Evolutionary conservation across 2,797 vertebrate species (phyloP).

Genomic region (Protosalanx chinensis): DNA sequence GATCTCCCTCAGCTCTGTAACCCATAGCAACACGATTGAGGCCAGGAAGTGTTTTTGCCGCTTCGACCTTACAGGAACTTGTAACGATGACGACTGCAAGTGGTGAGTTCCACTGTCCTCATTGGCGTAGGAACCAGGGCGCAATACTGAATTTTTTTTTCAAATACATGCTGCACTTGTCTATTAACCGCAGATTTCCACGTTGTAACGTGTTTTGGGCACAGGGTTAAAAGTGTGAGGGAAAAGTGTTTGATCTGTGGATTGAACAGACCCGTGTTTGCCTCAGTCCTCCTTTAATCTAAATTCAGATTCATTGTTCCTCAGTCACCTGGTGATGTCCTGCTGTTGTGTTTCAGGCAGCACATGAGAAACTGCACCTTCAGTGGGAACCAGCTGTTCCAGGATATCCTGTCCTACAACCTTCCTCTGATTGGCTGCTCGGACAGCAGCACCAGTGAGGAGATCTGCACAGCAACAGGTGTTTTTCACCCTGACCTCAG

Average conservation of each 20-base stretch:
- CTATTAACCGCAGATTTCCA: too few relatives aligned
- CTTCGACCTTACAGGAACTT: constrained; percentile 93
- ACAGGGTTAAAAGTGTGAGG: too few relatives aligned
- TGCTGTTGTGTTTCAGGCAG: constrained; percentile 77
- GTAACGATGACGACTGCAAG: constrained; percentile 90
- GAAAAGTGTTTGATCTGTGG: not conserved
- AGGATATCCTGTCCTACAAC: constrained; percentile 92
- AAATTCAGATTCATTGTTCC: not conserved
- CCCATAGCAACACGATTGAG: constrained; percentile 86
- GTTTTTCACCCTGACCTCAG: not conserved
- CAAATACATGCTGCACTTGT: too few relatives aligned
- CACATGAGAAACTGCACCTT: constrained; percentile 92
- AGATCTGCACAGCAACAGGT: constrained; percentile 84
- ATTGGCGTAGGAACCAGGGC: too few relatives aligned
- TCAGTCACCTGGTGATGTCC: not conserved
- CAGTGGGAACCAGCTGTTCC: constrained; percentile 85
- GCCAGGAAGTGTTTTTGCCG: constrained; percentile 89
- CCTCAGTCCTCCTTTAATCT: not conserved
- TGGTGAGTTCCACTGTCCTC: constrained; percentile 74
- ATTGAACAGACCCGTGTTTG: not conserved
- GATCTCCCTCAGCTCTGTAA: constrained; percentile 86
- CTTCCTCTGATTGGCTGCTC: constrained; percentile 88
- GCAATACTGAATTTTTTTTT: too few relatives aligned
- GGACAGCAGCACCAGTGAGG: constrained; percentile 78
- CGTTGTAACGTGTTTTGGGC: too few relatives aligned